Evolutionary conservation across 2,113 vertebrate genomes (phyloP), one percentile per base, ranked within the genome.

Genomic region (Salvelinus namaycush): DNA sequence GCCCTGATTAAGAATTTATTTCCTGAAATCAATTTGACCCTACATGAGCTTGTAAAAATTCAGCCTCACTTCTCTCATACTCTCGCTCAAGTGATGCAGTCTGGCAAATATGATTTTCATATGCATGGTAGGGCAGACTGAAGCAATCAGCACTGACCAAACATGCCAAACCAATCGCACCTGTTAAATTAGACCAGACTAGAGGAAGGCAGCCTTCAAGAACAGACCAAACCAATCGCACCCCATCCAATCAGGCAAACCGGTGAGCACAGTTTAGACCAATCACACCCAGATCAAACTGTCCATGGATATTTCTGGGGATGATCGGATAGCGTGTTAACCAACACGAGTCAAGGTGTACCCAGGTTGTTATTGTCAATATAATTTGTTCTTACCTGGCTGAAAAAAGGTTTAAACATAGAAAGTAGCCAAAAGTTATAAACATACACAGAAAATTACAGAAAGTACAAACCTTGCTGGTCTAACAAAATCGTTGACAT

Each of bases 1-100:
- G 76, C 76, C 66, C 76, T 82, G 81, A 83, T 83, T 84, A 79
- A 84, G 72, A 86, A 59, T 82, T 78, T 83, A 84, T 84, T 81
- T 81, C 80, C 80, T 83, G 80, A 82, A 82, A 85, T 85, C 81
- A 85, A 79, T 83, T 86, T 76, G 39, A 72, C 72, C 72, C 74
- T 64, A 67, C 84, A 72, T 78, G 73, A 81, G 70, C 72, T 11
- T 14, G 24, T 18, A 26, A 14, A 31, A 27, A 67, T 67, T 31
- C 65, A 11, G 12, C 65, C 8, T 67, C 65, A 27, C 65, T 1
- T 67, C 65, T 16, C 65, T 67, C 59, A 44, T 11, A 44, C 9
- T 1, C 39, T 11, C 2, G 0, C 39, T 22, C 59, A 13, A 22
- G 24, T 24, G 11, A 29, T 24, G 24, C 26, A 67, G 26, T 67